Percentiles rank a stretch among this genome's conserved stretches.
Conservation (phyloP, 2,797 vertebrate genomes). For the Phaenicophaeus curvirostris region DNA sequence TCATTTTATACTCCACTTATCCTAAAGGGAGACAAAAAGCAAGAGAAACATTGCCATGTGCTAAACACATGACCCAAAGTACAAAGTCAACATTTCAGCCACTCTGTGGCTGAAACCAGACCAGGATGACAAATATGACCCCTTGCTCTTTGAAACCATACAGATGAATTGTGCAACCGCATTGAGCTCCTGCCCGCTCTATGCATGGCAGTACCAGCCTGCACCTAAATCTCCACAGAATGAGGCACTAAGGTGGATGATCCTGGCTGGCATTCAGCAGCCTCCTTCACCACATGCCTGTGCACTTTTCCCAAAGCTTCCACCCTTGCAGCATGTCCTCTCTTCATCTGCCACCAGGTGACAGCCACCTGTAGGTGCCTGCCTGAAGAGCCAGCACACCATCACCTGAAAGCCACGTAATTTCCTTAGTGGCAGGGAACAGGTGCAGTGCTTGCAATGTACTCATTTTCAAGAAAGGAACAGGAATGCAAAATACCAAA, state of each 20-base stretch:
- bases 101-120: neutral
- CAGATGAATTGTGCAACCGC: rapidly evolving
- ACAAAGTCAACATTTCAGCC: slow-evolving; percentile 44
- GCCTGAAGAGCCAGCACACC: neutral
- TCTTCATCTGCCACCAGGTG: neutral
- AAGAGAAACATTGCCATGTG: neutral
- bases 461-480: neutral
- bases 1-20: neutral
- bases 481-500: neutral
- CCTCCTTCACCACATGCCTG: rapidly evolving
- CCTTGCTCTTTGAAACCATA: neutral
- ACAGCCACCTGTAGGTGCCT: neutral
- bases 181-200: rapidly evolving
- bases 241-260: rapidly evolving
- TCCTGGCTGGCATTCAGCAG: neutral
- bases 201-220: rapidly evolving
- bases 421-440: neutral
- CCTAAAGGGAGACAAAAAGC: neutral
- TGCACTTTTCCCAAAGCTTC: neutral
- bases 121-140: neutral
- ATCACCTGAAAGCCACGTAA: neutral
- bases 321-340: neutral
- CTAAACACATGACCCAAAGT: neutral
- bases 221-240: neutral
- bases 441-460: neutral